phyloP scores from a whole-genome alignment of 2,113 vertebrate species.

The Daubentonia madagascariensis region DNA sequence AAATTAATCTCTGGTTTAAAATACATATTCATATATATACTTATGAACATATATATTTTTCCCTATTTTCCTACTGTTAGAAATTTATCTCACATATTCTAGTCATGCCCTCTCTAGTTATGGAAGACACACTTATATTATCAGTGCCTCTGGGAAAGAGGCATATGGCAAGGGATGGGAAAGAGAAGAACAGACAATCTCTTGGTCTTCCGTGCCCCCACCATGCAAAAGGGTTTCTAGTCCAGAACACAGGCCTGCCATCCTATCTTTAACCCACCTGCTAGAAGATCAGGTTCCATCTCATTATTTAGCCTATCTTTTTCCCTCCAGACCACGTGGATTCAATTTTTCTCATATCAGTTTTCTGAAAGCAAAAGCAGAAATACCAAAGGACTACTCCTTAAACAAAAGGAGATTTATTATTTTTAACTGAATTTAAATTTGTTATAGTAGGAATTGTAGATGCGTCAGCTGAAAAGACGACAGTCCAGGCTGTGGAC shows the following conservation, averaged over 20 bases:
- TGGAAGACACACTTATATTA: neutral
- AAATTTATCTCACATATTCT: neutral
- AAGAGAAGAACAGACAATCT: neutral
- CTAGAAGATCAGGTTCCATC: neutral
- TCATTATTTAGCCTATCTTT: neutral
- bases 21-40: neutral
- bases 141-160: neutral
- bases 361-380: constrained; percentile 40
- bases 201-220: neutral
- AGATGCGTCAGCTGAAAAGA: neutral
- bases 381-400: neutral
- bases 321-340: constrained; percentile 19
- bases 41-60: neutral
- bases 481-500: neutral
- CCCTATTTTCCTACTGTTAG: neutral
- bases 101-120: neutral
- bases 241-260: neutral
- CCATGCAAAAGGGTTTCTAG: neutral
- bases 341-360: constrained; percentile 31
- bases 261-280: neutral
- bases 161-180: neutral
- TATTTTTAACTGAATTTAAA: constrained; percentile 31
- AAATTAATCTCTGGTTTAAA: neutral
- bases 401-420: constrained; percentile 46
- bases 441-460: neutral